A percentile compares a stretch with the other conserved stretches of the same genome.
Evolutionary conservation across 92 coral and sea anemone species (phyloP).

Genomic region (Desmophyllum pertusum): DNA sequence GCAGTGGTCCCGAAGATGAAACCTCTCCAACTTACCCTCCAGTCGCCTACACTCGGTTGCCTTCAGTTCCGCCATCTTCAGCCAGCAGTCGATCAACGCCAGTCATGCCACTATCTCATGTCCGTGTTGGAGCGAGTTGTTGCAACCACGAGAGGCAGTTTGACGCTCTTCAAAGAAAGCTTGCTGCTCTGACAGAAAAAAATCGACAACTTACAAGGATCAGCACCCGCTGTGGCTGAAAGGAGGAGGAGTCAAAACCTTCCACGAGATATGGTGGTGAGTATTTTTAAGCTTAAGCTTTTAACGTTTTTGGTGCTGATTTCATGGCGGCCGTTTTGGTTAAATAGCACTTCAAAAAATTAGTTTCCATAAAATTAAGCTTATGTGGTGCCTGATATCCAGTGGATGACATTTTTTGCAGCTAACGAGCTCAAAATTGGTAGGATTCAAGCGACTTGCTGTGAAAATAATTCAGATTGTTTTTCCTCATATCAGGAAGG

Average conservation of each 20-base stretch:
- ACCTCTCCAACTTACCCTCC: conserved; percentile 1
- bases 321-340: background rate
- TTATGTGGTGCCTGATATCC: too few relatives aligned
- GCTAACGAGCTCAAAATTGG: too few relatives aligned
- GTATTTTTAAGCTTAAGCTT: background rate
- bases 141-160: conserved; percentile 29
- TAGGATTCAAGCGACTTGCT: too few relatives aligned
- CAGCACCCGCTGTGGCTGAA: background rate
- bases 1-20: conserved; percentile 7
- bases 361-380: too few relatives aligned
- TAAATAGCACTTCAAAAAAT: background rate
- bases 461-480: too few relatives aligned
- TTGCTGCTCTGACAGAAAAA: conserved; percentile 26
- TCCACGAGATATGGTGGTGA: conserved; percentile 29
- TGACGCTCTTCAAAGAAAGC: conserved; percentile 23
- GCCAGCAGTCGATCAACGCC: conserved; percentile 19
- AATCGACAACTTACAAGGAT: conserved; percentile 22
- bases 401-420: too few relatives aligned
- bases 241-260: conserved; percentile 17
- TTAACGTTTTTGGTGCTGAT: background rate
- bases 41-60: conserved; percentile 11
- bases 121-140: conserved; percentile 14
- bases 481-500: too few relatives aligned
- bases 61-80: conserved; percentile 3
- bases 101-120: conserved; percentile 15